These are phyloP conservation scores for Pristionchus pacificus DNA, from an alignment of 1,140 invertebrate genomes.

Conservation along the genomic window DNA sequence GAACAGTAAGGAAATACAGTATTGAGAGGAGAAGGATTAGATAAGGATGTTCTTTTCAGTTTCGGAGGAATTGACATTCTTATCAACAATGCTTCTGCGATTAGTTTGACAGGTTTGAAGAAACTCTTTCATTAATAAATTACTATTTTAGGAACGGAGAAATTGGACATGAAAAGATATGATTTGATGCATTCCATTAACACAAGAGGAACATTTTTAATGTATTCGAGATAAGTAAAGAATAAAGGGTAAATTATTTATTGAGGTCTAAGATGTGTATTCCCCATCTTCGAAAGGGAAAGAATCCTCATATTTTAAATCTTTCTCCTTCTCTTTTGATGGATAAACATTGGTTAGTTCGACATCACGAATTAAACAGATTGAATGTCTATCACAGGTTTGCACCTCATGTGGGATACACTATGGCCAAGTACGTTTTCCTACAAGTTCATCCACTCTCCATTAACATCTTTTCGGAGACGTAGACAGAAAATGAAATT, in stretches of 20 bases:
- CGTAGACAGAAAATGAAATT: no score
- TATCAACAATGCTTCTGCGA: slow-evolving; percentile 65
- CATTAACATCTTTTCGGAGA: background rate
- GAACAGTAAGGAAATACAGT: no score
- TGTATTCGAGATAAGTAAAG: slow-evolving; percentile 62
- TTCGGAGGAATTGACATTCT: slow-evolving; percentile 93
- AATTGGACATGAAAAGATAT: slow-evolving; percentile 90
- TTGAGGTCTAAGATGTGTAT: slow-evolving; percentile 82
- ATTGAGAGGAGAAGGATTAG: no score
- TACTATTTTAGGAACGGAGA: slow-evolving; percentile 66
- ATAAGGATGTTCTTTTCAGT: no score
- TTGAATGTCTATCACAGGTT: no score
- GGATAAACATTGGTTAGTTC: slow-evolving; percentile 67
- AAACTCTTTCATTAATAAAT: background rate
- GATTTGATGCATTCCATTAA: slow-evolving; percentile 90
- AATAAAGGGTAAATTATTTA: background rate
- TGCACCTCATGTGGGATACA: slow-evolving; percentile 85
- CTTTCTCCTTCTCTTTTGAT: slow-evolving; percentile 88
- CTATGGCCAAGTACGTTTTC: slow-evolving; percentile 82
- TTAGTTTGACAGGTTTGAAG: slow-evolving; percentile 65
- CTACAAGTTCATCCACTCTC: background rate
- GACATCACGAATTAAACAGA: no score
- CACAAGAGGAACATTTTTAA: slow-evolving; percentile 82
- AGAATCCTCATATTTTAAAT: slow-evolving; percentile 91
- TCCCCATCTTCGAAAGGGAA: slow-evolving; percentile 79